phyloP scores from a whole-genome alignment of 1,140 invertebrate species.

The Apis florea region DNA sequence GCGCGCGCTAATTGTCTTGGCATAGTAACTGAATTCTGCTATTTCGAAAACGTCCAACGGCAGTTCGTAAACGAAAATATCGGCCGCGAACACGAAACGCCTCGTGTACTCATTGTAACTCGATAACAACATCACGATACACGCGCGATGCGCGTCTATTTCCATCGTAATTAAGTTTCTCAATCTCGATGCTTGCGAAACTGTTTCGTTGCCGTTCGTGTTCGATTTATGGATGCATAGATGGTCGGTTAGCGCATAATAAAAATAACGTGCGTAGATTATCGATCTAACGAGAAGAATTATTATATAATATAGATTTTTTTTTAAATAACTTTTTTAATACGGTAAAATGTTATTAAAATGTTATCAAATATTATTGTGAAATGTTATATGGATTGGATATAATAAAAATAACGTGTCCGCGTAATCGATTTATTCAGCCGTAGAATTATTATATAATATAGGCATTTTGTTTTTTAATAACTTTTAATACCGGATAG shows the following conservation, averaged over 20 bases:
- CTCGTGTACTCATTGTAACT: constrained; percentile 15
- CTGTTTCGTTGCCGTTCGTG: neutral
- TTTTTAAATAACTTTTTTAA: neutral
- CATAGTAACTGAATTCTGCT: neutral
- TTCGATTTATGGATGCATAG: neutral
- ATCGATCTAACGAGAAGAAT: neutral
- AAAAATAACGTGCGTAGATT: neutral
- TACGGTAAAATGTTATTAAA: neutral
- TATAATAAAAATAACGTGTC: no score
- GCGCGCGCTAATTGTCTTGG: constrained; percentile 1
- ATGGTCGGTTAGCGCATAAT: neutral
- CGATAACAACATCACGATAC: constrained; percentile 25
- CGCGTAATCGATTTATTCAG: no score
- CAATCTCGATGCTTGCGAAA: constrained; percentile 39
- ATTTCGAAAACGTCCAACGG: neutral
- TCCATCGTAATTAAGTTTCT: constrained; percentile 45
- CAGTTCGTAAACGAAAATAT: constrained; percentile 18
- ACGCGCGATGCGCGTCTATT: constrained; percentile 20
- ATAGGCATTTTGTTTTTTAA: neutral
- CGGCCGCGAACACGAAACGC: neutral
- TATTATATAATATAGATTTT: neutral
- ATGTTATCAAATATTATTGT: no score
- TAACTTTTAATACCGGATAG: neutral
- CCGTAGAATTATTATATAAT: neutral
- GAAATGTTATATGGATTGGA: no score